A percentile compares a stretch with the other conserved stretches of the same genome.
Conservation (phyloP, 2,113 vertebrate genomes). For the Melanostigma gelatinosum region DNA sequence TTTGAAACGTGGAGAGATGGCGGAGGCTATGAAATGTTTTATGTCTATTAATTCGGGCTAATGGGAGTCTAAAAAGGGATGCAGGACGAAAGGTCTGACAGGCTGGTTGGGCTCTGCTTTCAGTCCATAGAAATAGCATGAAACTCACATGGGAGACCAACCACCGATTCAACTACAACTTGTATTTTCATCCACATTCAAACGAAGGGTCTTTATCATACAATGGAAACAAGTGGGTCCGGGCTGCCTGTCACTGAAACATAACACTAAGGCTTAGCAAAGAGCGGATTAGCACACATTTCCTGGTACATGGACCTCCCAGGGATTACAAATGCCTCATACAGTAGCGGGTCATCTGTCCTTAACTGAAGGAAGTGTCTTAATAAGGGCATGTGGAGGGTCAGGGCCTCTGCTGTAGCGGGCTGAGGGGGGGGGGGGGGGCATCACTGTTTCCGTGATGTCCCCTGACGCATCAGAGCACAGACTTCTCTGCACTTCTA, state of each 20-base stretch:
- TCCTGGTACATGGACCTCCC: constrained; percentile 54
- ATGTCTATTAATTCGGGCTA: background rate
- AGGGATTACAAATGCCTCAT: constrained; percentile 31
- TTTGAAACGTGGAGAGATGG: background rate
- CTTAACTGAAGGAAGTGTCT: constrained; percentile 72
- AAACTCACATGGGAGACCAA: background rate
- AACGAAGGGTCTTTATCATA: constrained; percentile 4
- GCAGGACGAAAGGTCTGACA: background rate
- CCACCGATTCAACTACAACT: background rate
- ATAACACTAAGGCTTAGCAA: constrained; percentile 35
- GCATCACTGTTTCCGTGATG: constrained; percentile 77
- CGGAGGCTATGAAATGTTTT: background rate
- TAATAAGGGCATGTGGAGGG: constrained; percentile 74
- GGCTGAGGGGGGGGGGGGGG: constrained; percentile 34
- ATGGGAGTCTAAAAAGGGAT: constrained; percentile 7
- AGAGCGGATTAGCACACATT: constrained; percentile 59
- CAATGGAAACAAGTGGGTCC: constrained; percentile 35
- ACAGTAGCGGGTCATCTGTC: constrained; percentile 58
- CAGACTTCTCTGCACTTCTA: constrained; percentile 30
- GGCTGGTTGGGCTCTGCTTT: background rate
- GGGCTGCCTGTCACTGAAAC: constrained; percentile 26
- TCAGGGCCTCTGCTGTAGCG: constrained; percentile 27
- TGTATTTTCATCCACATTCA: constrained; percentile 5
- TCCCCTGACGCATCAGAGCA: constrained; percentile 55
- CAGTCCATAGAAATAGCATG: constrained; percentile 13